These are phyloP conservation scores for Drosophila simulans DNA, from an alignment of 1,140 invertebrate species.

Conservation along the genomic window DNA sequence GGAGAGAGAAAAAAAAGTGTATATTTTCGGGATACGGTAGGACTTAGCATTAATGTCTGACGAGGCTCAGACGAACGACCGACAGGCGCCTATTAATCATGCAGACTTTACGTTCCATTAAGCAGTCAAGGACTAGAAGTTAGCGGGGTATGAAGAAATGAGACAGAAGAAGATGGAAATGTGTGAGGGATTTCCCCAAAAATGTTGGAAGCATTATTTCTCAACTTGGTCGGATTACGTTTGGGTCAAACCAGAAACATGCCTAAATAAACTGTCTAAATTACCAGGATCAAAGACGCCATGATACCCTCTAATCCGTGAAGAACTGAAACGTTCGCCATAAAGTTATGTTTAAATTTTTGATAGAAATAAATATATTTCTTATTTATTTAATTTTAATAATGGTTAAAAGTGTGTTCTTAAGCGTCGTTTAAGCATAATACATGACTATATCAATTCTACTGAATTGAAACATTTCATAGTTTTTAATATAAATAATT, in stretches of 20 bases:
- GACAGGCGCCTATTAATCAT: conserved; percentile 81
- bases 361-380: too few species aligned
- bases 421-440: too few species aligned
- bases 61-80: conserved; percentile 56
- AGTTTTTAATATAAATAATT: not conserved
- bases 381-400: too few species aligned
- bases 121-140: conserved; percentile 59
- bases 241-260: conserved; percentile 15
- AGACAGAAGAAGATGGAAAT: conserved; percentile 1
- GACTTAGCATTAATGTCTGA: conserved; percentile 67
- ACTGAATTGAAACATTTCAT: too few species aligned
- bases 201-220: conserved; percentile 33
- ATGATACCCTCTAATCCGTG: not conserved
- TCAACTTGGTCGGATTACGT: conserved; percentile 20
- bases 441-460: too few species aligned
- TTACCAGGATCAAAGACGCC: not conserved
- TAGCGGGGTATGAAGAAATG: not conserved
- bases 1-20: conserved; percentile 28
- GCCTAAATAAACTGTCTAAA: conserved; percentile 22
- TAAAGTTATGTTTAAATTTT: too few species aligned
- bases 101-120: conserved; percentile 80
- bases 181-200: conserved; percentile 7
- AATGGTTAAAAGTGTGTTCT: too few species aligned
- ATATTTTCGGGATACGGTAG: conserved; percentile 3
- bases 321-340: too few species aligned